A percentile compares a stretch with the other conserved stretches of the same genome.
Conservation (phyloP, 2,113 vertebrate genomes). For the Clinocottus analis region DNA sequence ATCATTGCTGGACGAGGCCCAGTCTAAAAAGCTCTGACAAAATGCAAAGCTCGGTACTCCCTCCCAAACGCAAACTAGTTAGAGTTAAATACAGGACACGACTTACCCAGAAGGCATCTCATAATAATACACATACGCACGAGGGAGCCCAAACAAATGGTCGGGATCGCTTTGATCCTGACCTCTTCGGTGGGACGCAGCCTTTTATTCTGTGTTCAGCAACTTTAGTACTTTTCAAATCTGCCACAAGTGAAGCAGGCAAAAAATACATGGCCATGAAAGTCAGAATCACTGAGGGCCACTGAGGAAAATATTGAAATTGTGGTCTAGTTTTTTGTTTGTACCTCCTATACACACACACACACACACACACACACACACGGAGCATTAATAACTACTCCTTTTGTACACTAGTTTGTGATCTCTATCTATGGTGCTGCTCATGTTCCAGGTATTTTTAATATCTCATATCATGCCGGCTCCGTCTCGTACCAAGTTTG, state of each 20-base stretch:
- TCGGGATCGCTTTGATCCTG: constrained; percentile 2
- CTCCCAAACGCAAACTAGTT: constrained; percentile 15
- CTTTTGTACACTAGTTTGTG: not conserved
- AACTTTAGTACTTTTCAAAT: constrained; percentile 2
- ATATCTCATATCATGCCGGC: not conserved
- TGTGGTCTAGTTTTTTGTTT: constrained; percentile 16
- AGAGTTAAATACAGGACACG: constrained; percentile 27
- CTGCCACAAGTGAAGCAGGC: constrained; percentile 23
- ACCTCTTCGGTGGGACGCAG: not conserved
- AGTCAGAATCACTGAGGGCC: constrained; percentile 20
- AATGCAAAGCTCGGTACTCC: constrained; percentile 12
- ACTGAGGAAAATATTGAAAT: constrained; percentile 14
- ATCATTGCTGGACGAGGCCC: not conserved
- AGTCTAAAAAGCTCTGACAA: not conserved
- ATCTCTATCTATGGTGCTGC: constrained; percentile 14
- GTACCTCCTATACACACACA: constrained; percentile 1
- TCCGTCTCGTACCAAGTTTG: constrained; percentile 3
- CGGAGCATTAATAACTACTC: constrained; percentile 7
- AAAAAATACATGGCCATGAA: constrained; percentile 23
- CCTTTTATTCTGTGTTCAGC: not conserved
- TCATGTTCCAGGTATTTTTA: not conserved
- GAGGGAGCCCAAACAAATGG: constrained; percentile 35
- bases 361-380: not conserved
- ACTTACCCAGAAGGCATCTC: constrained; percentile 21
- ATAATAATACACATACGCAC: constrained; percentile 34